Conservation (phyloP, 1,140 invertebrate species). For the Sarcophaga bullata region DNA sequence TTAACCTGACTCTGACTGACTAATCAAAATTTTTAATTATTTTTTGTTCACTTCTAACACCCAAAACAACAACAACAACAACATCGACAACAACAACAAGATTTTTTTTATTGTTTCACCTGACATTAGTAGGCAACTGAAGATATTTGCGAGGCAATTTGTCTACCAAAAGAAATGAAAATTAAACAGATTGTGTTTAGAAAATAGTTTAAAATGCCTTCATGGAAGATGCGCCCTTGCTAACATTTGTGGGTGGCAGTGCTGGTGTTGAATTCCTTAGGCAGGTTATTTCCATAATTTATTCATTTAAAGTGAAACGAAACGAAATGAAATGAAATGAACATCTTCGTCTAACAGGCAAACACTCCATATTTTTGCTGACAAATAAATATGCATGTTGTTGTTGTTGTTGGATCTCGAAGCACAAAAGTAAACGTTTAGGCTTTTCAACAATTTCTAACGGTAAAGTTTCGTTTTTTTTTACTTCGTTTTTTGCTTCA, state of each 20-base stretch:
- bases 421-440: not conserved
- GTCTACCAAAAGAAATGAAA: too few species aligned
- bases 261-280: not conserved
- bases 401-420: not conserved
- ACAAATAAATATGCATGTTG: constrained; percentile 6
- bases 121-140: too few species aligned
- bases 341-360: not conserved
- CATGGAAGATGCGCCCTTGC: too few species aligned
- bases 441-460: not conserved
- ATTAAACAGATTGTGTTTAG: too few species aligned
- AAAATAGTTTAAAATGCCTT: too few species aligned
- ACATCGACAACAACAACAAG: too few species aligned
- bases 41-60: too few species aligned
- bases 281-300: constrained; percentile 9
- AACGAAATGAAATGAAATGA: not conserved
- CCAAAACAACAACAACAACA: too few species aligned
- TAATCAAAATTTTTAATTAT: too few species aligned
- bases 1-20: too few species aligned
- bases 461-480: not conserved
- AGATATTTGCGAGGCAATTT: too few species aligned
- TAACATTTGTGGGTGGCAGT: not conserved
- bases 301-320: not conserved
- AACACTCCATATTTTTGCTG: not conserved
- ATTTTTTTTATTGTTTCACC: too few species aligned
- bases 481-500: not conserved